Evolutionary conservation across 1,140 invertebrate species (phyloP).

Genomic region (Cherax quadricarinatus): DNA sequence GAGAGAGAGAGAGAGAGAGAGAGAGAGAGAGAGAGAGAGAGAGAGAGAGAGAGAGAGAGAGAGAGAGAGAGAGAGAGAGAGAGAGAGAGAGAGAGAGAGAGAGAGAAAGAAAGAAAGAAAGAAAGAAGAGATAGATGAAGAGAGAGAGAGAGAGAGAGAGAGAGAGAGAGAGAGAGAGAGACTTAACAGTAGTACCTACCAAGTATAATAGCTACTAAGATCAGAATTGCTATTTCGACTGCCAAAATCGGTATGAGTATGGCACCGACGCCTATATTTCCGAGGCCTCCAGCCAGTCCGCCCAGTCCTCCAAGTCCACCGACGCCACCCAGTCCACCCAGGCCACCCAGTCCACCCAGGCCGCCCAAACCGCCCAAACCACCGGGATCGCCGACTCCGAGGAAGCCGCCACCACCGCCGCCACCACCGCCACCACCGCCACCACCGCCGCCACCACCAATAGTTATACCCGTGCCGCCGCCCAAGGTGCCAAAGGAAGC

Average conservation of each 20-base stretch:
- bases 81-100: not conserved
- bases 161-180: not conserved
- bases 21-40: not conserved
- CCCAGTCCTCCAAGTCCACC: not conserved
- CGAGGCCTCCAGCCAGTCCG: not conserved
- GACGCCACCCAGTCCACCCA: not conserved
- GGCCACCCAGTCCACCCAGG: not conserved
- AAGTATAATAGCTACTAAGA: conserved; percentile 22
- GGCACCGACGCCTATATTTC: not conserved
- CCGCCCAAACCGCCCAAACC: too few species aligned
- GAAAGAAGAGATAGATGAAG: not conserved
- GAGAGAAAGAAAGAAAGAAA: not conserved
- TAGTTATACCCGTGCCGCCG: not conserved
- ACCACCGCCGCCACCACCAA: not conserved
- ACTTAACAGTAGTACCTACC: not conserved
- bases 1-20: not conserved
- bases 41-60: not conserved
- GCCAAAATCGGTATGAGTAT: conserved; percentile 16
- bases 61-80: not conserved
- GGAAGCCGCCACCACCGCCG: not conserved
- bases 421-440: not conserved
- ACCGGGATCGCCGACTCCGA: too few species aligned
- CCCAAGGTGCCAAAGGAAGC: not conserved
- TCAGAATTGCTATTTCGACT: conserved; percentile 32
- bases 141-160: not conserved